Conservation (phyloP, 1,140 invertebrate genomes). For the Yoshiicerus persimilis region DNA sequence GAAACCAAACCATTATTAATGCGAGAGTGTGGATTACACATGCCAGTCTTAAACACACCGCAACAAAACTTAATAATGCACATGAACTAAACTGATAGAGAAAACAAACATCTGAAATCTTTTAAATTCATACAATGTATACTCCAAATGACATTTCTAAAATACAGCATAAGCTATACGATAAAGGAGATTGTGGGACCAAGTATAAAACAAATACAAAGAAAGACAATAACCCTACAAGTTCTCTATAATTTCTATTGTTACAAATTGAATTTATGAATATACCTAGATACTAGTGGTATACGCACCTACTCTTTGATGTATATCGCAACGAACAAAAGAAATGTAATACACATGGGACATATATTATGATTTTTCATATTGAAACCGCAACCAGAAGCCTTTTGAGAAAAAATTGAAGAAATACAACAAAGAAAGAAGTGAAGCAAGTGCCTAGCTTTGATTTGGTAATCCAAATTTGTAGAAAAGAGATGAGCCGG, state of each 20-base stretch:
- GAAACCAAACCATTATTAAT: background rate
- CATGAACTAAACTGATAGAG: background rate
- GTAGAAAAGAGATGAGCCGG: background rate
- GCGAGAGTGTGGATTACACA: slow-evolving; percentile 11
- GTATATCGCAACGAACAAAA: background rate
- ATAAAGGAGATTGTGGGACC: too few species aligned
- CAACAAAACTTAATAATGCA: background rate
- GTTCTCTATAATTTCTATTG: background rate
- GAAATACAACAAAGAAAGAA: too few species aligned
- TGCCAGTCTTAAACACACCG: background rate
- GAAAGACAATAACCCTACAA: background rate
- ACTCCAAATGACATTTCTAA: background rate
- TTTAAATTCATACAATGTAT: background rate
- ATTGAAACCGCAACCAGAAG: background rate
- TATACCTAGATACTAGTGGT: background rate
- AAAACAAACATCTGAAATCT: background rate
- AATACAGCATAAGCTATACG: background rate
- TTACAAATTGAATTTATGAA: background rate
- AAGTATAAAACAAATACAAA: background rate
- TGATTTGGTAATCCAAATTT: background rate
- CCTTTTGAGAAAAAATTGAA: background rate
- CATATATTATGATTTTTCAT: background rate
- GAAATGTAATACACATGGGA: background rate
- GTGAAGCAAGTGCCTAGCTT: background rate
- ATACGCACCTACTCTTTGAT: background rate